These are phyloP conservation scores for Dipodomys ordii DNA, from an alignment of 2,113 vertebrate genomes.

Conservation along the genomic window DNA sequence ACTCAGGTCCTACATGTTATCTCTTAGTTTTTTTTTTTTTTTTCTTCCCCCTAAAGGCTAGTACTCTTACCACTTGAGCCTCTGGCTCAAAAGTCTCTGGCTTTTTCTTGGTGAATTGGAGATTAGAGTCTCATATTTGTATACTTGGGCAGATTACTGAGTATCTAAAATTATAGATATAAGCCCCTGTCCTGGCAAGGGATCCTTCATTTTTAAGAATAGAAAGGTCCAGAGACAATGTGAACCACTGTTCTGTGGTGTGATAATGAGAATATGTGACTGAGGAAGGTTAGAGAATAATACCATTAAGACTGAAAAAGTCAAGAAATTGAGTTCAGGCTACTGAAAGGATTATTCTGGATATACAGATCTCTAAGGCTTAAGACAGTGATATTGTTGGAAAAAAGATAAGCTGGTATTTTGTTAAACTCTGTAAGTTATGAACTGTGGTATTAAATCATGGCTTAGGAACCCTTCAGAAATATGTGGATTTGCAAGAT, in stretches of 20 bases:
- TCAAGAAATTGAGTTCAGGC: neutral
- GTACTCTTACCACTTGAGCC: too few relatives aligned
- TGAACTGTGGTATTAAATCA: neutral
- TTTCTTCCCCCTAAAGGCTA: too few relatives aligned
- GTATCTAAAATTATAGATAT: too few relatives aligned
- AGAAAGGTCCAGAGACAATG: neutral
- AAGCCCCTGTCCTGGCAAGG: too few relatives aligned
- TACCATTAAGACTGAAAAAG: conserved; percentile 17
- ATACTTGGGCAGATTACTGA: too few relatives aligned
- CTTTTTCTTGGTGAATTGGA: too few relatives aligned
- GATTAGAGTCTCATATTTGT: too few relatives aligned
- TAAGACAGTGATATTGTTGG: neutral
- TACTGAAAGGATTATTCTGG: neutral
- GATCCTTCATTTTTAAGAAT: neutral
- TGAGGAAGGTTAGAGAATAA: conserved; percentile 6
- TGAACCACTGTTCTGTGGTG: neutral
- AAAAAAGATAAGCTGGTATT: neutral
- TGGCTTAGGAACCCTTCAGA: neutral
- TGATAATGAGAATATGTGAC: neutral
- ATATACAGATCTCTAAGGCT: conserved; percentile 13
- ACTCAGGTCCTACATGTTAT: too few relatives aligned
- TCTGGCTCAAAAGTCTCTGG: too few relatives aligned
- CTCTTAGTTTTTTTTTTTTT: too few relatives aligned
- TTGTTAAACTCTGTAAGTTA: conserved; percentile 36
- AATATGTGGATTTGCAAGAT: neutral